Evolutionary conservation across 1,140 invertebrate genomes (phyloP).

Genomic region (Platyura marginata): DNA sequence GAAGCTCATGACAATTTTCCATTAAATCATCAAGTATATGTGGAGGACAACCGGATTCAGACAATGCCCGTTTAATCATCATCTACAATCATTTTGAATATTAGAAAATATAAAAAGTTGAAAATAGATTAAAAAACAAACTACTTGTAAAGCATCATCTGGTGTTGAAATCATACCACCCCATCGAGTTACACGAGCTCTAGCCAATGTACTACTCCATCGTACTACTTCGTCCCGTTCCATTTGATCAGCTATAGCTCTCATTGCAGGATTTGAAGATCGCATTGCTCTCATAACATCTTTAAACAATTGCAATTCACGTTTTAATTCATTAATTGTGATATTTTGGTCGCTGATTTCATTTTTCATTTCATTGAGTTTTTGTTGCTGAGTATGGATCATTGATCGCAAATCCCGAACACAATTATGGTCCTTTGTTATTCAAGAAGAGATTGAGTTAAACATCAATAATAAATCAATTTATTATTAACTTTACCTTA

Average conservation of each 20-base stretch:
- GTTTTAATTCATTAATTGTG: slow-evolving; percentile 72
- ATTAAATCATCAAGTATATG: slow-evolving; percentile 88
- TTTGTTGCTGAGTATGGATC: slow-evolving; percentile 72
- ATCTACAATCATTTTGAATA: too few relatives aligned
- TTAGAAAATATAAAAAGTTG: too few relatives aligned
- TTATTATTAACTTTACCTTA: too few relatives aligned
- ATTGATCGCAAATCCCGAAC: slow-evolving; percentile 67
- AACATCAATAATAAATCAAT: slow-evolving; percentile 15
- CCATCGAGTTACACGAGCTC: slow-evolving; percentile 84
- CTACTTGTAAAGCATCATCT: slow-evolving; percentile 77
- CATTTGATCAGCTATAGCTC: slow-evolving; percentile 78
- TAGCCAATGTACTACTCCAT: slow-evolving; percentile 69
- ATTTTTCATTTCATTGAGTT: slow-evolving; percentile 66
- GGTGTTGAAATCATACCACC: slow-evolving; percentile 96
- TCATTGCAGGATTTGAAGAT: slow-evolving; percentile 72
- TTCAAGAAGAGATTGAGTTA: not conserved
- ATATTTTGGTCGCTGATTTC: slow-evolving; percentile 72
- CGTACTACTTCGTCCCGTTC: slow-evolving; percentile 82
- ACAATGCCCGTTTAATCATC: slow-evolving; percentile 79
- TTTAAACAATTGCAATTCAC: slow-evolving; percentile 68
- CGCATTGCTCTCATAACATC: slow-evolving; percentile 85
- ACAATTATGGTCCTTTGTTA: slow-evolving; percentile 67
- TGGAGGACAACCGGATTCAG: slow-evolving; percentile 79
- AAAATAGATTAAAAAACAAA: slow-evolving; percentile 3
- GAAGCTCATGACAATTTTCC: slow-evolving; percentile 90